phyloP scores from a whole-genome alignment of 2,888 invertebrate species.

The Temnothorax rugatulus region DNA sequence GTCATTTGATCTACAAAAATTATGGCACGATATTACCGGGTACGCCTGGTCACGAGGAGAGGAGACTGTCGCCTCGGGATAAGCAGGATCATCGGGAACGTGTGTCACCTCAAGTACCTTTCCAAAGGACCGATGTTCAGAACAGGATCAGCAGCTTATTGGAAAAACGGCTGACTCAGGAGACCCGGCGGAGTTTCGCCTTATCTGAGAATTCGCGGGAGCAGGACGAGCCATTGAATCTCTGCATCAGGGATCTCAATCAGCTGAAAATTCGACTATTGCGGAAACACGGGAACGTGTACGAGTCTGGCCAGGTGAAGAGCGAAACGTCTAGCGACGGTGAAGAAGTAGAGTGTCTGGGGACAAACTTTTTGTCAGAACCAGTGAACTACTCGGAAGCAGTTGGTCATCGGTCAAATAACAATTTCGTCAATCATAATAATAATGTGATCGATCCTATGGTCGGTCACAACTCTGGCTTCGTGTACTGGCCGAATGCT shows the following conservation, averaged over 20 bases:
- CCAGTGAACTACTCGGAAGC: constrained; percentile 18
- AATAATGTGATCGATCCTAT: constrained; percentile 86
- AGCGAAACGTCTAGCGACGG: constrained; percentile 88
- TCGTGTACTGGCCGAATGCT: constrained; percentile 91
- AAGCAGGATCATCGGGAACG: constrained; percentile 75
- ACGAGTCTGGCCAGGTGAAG: constrained; percentile 88
- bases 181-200: constrained; percentile 87
- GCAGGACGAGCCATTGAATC: constrained; percentile 93
- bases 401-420: constrained; percentile 50
- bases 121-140: constrained; percentile 89
- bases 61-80: constrained; percentile 74
- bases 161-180: constrained; percentile 91
- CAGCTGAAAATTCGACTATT: constrained; percentile 90
- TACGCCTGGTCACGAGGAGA: constrained; percentile 88
- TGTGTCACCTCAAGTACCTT: constrained; percentile 77
- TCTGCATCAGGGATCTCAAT: constrained; percentile 93
- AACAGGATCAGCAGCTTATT: constrained; percentile 91
- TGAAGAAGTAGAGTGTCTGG: constrained; percentile 87
- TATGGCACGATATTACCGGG: constrained; percentile 95
- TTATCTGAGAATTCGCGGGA: constrained; percentile 86
- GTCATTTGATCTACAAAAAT: constrained; percentile 96
- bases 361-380: constrained; percentile 76
- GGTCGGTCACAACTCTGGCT: constrained; percentile 86
- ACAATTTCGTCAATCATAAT: constrained; percentile 80
- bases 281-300: constrained; percentile 89